Conservation (phyloP, 2,113 vertebrate genomes). For the Amphiprion percula region DNA sequence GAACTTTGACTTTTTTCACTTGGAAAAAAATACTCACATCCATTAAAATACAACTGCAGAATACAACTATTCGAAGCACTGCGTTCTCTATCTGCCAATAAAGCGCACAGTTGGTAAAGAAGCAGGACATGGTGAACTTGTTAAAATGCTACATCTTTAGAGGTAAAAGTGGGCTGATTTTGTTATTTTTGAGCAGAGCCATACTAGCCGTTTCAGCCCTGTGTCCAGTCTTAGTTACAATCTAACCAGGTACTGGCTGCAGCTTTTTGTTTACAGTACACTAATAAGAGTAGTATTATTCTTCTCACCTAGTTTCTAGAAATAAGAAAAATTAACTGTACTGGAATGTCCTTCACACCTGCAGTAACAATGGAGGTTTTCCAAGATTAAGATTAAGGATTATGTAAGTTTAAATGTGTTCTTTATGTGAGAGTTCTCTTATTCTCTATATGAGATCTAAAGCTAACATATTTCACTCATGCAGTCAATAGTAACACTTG, state of each 20-base stretch:
- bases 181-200: no score
- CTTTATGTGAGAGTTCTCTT: background rate
- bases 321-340: background rate
- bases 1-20: no score
- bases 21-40: no score
- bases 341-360: background rate
- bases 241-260: background rate
- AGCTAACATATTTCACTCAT: conserved; percentile 42
- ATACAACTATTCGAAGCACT: no score
- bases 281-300: background rate
- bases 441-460: conserved; percentile 13
- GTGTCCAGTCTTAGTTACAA: background rate
- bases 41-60: no score
- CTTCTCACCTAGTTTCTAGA: background rate
- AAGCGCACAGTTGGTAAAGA: background rate
- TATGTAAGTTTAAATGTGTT: background rate
- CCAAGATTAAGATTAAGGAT: background rate
- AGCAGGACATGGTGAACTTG: background rate
- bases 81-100: background rate
- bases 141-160: background rate
- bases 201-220: no score
- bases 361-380: background rate
- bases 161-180: no score
- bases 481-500: conserved; percentile 51
- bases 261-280: background rate